Evolutionary conservation across 2,797 vertebrate genomes (phyloP).

Genomic region (Tauraco hartlaubi): DNA sequence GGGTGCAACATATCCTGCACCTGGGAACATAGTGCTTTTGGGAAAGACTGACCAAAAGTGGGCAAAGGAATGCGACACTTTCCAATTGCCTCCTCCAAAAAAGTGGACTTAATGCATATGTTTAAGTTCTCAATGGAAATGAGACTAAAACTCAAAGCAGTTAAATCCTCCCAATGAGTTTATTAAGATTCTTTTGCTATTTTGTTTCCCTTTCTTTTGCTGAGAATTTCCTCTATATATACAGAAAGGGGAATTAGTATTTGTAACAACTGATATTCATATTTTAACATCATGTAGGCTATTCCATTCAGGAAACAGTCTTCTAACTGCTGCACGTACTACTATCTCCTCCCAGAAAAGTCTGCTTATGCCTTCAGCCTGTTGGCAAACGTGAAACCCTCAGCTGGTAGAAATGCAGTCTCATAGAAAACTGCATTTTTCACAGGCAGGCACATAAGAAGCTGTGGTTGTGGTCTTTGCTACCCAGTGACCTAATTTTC

Average conservation of each 20-base stretch:
- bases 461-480: background rate
- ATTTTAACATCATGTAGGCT: background rate
- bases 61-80: rapidly evolving
- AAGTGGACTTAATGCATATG: background rate
- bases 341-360: background rate
- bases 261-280: background rate
- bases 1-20: background rate
- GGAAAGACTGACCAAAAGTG: background rate
- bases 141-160: background rate
- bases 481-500: constrained; percentile 19
- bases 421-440: background rate
- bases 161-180: background rate
- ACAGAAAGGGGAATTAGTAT: background rate
- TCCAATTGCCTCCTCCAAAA: background rate
- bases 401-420: background rate
- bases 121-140: background rate
- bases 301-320: background rate
- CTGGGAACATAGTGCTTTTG: background rate
- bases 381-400: background rate
- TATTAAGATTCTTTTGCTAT: background rate
- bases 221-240: background rate
- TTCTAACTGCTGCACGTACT: background rate
- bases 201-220: background rate
- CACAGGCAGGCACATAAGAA: background rate
- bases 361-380: background rate